phyloP scores from a whole-genome alignment of 35 echinoderm and acorn worm species.

The Eucidaris tribuloides region DNA sequence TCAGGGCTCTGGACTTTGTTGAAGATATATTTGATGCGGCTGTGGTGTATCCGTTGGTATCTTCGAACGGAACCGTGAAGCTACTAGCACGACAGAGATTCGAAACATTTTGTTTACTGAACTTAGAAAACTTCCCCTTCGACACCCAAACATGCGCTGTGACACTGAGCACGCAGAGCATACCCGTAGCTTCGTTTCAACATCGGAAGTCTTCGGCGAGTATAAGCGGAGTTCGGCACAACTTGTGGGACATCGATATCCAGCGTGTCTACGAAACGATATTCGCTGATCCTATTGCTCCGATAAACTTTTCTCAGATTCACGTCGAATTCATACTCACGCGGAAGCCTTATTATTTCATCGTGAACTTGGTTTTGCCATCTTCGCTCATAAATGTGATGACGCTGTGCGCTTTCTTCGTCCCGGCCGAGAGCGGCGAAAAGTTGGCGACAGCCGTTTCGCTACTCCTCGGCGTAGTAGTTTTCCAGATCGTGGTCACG shows the following conservation, averaged over 20 bases:
- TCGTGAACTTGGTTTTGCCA: neutral
- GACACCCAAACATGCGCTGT: constrained; percentile 1
- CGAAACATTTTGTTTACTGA: neutral
- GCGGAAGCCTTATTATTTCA: constrained; percentile 14
- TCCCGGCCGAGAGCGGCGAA: neutral
- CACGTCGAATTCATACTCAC: neutral
- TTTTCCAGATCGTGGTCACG: constrained; percentile 14
- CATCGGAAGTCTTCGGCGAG: neutral
- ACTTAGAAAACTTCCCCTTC: constrained; percentile 1
- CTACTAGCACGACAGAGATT: neutral
- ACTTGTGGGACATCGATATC: neutral
- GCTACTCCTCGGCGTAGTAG: constrained; percentile 7
- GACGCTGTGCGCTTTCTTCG: neutral
- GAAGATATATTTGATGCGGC: neutral
- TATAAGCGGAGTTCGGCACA: neutral
- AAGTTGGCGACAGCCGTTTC: constrained; percentile 10
- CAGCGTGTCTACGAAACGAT: neutral
- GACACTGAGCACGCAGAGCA: neutral
- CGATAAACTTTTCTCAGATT: neutral
- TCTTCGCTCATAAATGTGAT: neutral
- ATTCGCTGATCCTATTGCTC: no score
- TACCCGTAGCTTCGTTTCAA: neutral
- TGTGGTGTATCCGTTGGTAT: neutral
- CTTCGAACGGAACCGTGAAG: neutral
- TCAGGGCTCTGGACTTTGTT: neutral